Conservation (phyloP, 2,888 invertebrate genomes). For the Drosophila picticornis region DNA sequence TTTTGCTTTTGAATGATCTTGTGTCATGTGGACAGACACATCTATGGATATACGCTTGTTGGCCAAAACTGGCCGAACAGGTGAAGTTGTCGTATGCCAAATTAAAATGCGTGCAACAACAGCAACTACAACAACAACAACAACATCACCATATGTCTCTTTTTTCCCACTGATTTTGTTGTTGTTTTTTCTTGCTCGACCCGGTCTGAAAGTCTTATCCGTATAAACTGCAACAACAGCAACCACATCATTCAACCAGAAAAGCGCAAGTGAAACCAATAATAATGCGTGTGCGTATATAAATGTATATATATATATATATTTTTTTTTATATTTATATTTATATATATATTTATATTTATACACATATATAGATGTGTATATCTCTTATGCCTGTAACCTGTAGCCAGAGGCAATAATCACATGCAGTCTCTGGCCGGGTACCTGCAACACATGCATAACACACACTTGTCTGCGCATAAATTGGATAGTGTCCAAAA, state of each 20-base stretch:
- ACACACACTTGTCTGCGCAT: not conserved
- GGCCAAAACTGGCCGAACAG: constrained; percentile 51
- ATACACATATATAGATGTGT: no score
- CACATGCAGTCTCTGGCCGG: not conserved
- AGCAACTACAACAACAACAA: constrained; percentile 12
- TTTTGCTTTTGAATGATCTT: constrained; percentile 32
- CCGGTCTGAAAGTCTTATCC: constrained; percentile 57
- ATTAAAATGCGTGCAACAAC: constrained; percentile 42
- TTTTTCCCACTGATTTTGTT: constrained; percentile 1
- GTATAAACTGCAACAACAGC: constrained; percentile 22
- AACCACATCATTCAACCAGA: constrained; percentile 30
- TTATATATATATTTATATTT: no score
- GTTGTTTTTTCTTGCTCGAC: constrained; percentile 28
- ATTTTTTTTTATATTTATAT: no score
- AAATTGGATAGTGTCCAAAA: not conserved
- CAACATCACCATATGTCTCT: not conserved
- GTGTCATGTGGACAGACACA: constrained; percentile 21
- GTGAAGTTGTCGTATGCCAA: constrained; percentile 44
- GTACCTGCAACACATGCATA: constrained; percentile 8
- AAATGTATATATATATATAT: no score
- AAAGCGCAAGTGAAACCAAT: constrained; percentile 63
- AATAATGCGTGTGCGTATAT: constrained; percentile 52
- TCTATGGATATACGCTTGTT: constrained; percentile 5
- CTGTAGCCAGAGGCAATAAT: constrained; percentile 18
- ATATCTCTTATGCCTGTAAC: constrained; percentile 5